Conservation (phyloP, 2,113 vertebrate genomes). For the Drymodes brunneopygia region DNA sequence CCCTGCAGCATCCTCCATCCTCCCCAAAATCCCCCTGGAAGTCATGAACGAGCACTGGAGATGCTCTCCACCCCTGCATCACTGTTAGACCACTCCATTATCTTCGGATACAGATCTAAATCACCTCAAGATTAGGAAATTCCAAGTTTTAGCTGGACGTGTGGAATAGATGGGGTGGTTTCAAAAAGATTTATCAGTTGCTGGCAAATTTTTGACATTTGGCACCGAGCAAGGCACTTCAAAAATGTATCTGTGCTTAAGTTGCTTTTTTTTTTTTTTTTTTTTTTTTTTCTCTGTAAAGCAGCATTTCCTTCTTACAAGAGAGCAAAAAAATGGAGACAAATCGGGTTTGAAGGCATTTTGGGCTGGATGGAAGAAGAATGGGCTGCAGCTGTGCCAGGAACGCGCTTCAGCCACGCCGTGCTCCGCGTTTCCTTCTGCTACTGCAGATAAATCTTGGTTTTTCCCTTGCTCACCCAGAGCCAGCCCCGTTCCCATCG, state of each 20-base stretch:
- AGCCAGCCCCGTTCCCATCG: neutral
- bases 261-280: neutral
- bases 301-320: neutral
- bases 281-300: neutral
- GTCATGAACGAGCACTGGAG: neutral
- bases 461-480: neutral
- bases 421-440: neutral
- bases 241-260: neutral
- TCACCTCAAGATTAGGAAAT: neutral
- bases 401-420: neutral
- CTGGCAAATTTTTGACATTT: neutral
- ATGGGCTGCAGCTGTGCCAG: conserved; percentile 11
- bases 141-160: neutral
- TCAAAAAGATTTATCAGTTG: conserved; percentile 6
- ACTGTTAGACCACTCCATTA: rapidly evolving
- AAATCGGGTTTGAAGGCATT: neutral
- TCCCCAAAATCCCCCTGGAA: neutral
- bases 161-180: neutral
- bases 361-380: conserved; percentile 2
- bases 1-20: neutral
- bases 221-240: neutral
- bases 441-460: neutral
- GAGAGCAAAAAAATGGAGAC: neutral
- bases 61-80: neutral
- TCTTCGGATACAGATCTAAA: neutral